phyloP scores from a whole-genome alignment of 2,797 vertebrate species.

The Spea hammondii region DNA sequence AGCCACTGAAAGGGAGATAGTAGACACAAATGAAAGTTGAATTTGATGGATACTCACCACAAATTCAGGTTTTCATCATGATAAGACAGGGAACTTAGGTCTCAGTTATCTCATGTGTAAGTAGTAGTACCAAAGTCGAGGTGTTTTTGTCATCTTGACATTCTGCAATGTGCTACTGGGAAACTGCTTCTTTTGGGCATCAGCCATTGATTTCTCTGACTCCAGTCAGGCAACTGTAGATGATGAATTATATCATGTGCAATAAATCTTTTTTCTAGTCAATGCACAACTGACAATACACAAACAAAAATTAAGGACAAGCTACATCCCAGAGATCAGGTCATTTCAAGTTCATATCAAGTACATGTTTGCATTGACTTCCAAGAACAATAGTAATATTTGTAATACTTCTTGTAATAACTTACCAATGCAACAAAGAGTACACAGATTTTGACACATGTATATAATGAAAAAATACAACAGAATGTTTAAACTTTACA shows the following conservation, averaged over 20 bases:
- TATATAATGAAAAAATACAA: not conserved
- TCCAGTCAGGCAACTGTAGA: slow-evolving; percentile 39
- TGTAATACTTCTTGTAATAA: not conserved
- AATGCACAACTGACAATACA: slow-evolving; percentile 30
- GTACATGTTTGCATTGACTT: not conserved
- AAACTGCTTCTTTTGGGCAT: slow-evolving; percentile 44
- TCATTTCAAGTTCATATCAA: slow-evolving; percentile 30
- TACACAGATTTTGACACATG: not conserved
- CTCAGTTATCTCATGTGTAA: slow-evolving; percentile 46
- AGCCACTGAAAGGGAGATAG: slow-evolving; percentile 47
- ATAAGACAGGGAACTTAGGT: slow-evolving; percentile 45
- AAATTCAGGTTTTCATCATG: slow-evolving; percentile 45
- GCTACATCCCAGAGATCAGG: slow-evolving; percentile 14
- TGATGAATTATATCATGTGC: slow-evolving; percentile 43
- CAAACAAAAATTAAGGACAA: slow-evolving; percentile 42
- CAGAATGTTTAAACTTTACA: no score
- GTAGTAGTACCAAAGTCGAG: slow-evolving; percentile 36
- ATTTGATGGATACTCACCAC: slow-evolving; percentile 45
- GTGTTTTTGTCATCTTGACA: slow-evolving; percentile 49
- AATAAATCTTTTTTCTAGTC: slow-evolving; percentile 49
- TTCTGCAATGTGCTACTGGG: slow-evolving; percentile 27
- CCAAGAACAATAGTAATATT: not conserved
- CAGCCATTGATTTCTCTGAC: slow-evolving; percentile 41
- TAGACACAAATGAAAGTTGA: slow-evolving; percentile 47
- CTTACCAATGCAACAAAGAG: not conserved